phyloP scores from a whole-genome alignment of 2,888 invertebrate genomes.

The Cybosia mesomella region DNA sequence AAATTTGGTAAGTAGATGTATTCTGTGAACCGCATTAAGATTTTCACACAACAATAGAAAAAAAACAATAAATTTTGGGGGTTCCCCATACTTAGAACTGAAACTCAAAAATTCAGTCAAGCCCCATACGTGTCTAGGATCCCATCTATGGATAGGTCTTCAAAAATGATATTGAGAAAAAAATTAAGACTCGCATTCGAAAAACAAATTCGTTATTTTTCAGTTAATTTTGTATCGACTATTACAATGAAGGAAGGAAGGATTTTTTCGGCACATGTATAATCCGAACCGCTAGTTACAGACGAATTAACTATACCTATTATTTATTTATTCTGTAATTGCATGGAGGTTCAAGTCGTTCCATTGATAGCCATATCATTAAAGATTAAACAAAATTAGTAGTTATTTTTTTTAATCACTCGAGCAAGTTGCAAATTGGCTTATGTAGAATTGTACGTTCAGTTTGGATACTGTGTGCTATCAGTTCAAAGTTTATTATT shows the following conservation, averaged over 20 bases:
- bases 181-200: not conserved
- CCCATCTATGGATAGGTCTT: too few relatives aligned
- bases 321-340: conserved; percentile 18
- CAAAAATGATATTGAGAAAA: too few relatives aligned
- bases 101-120: too few relatives aligned
- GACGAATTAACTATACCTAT: not conserved
- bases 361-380: conserved; percentile 16
- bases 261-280: not conserved
- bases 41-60: too few relatives aligned
- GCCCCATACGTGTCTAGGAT: too few relatives aligned
- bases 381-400: conserved; percentile 15
- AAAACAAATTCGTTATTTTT: not conserved
- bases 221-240: not conserved
- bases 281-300: not conserved
- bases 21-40: too few relatives aligned
- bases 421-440: not conserved
- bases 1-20: too few relatives aligned
- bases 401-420: conserved; percentile 12
- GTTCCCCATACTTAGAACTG: too few relatives aligned
- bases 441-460: not conserved
- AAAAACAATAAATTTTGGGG: too few relatives aligned
- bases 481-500: not conserved
- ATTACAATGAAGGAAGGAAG: not conserved
- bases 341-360: conserved; percentile 6
- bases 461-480: not conserved